phyloP scores from a whole-genome alignment of 2,888 invertebrate genomes.

The Pterobdella sp. region DNA sequence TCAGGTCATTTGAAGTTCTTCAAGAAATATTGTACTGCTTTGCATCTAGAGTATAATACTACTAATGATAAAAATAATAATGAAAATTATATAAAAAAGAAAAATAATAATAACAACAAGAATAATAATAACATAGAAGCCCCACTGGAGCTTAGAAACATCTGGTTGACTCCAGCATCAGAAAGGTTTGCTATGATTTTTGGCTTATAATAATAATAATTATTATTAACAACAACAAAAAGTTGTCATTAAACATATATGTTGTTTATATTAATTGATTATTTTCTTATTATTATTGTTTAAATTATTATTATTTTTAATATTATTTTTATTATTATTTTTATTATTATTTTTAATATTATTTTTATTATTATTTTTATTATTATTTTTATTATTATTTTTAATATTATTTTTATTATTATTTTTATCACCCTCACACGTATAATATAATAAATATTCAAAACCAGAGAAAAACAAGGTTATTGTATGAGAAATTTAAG shows the following conservation, averaged over 20 bases:
- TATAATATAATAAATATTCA: neutral
- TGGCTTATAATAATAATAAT: neutral
- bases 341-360: neutral
- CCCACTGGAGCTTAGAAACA: neutral
- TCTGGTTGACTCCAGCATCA: neutral
- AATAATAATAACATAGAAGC: neutral
- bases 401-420: neutral
- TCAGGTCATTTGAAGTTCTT: slow-evolving; percentile 14
- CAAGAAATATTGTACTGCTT: slow-evolving; percentile 9
- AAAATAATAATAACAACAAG: neutral
- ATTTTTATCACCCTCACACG: too few species aligned
- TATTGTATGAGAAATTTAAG: neutral
- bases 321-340: neutral
- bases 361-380: neutral
- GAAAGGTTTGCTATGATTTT: neutral
- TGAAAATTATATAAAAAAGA: neutral
- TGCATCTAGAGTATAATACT: slow-evolving; percentile 9
- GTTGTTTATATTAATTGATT: neutral
- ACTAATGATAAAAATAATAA: neutral
- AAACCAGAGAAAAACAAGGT: neutral
- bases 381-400: neutral
- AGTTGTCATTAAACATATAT: too few species aligned
- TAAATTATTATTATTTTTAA: neutral
- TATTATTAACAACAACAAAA: too few species aligned
- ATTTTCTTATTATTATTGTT: neutral